Base-by-base conservation (phyloP, 2,797 vertebrate species). In the Spatula versicolor region DNA sequence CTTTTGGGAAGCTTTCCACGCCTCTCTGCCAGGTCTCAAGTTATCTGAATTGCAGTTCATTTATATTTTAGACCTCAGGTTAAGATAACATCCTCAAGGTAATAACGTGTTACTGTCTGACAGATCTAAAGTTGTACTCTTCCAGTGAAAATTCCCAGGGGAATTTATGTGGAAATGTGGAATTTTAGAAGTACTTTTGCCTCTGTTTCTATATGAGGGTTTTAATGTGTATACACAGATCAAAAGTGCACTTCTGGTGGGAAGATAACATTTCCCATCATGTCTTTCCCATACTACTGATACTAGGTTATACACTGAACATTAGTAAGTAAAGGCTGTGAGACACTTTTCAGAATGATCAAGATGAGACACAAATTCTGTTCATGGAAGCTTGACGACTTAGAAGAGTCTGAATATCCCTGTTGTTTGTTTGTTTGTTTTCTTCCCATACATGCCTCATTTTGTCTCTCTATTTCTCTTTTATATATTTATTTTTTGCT, bases 11-110 rank as follows among this genome's bases (percentile, higher is more conserved):
- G 15, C 23, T 87, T 95, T 93, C 33, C 88, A 91, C 64, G 48
- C 52, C 92, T 95, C 69, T 83, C 87, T 95, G 56, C 55, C 83
- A 62, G 59, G 55, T 83, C 63, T 95, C 87, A 79, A 92, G 89
- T 73, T 69, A 79, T 94, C 89, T 91, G 77, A 90, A 89, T 55
- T 93, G 74, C 85, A 88, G 68, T 95, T 96, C 88, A 88, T 94
- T 90, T 96, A 69, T 95, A 93, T 89, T 94, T 97, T 68, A 95
- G 83, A 85, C 73, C 74, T 58, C 5, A 2, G 86, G 64, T 93
- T 93, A 95, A 87, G 79, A 86, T 90, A 92, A 83, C 45, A 89
- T 91, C 83, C 86, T 93, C 89, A 75, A 95, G 63, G 74, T 86
- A 95, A 85, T 88, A 90, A 94, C 93, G 71, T 52, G 35, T 83